Conservation (phyloP, 2,888 invertebrate genomes). For the Volucella inflata region DNA sequence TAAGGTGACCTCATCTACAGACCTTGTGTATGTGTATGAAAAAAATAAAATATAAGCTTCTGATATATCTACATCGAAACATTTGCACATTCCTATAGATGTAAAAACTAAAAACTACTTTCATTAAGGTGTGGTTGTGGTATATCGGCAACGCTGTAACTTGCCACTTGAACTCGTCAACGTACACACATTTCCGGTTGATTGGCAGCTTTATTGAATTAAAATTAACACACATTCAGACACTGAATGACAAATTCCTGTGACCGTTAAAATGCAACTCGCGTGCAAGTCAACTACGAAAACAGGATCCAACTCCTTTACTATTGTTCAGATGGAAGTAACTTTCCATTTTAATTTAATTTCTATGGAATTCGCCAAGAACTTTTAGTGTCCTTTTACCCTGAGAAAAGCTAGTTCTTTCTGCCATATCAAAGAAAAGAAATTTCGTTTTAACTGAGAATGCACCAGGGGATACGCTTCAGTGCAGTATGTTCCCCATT, state of each 20-base stretch:
- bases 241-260: constrained; percentile 8
- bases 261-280: neutral
- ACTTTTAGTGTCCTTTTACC: constrained; percentile 7
- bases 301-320: neutral
- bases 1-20: too few species aligned
- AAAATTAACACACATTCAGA: constrained; percentile 16
- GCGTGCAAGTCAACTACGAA: neutral
- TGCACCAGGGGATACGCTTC: neutral
- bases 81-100: too few species aligned
- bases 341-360: constrained; percentile 59
- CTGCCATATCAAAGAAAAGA: constrained; percentile 29
- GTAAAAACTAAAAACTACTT: too few species aligned
- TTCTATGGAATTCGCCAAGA: constrained; percentile 51
- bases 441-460: constrained; percentile 25
- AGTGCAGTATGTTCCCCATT: too few species aligned
- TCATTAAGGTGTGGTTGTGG: too few species aligned
- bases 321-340: constrained; percentile 3
- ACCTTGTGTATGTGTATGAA: too few species aligned
- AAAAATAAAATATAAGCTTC: too few species aligned
- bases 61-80: too few species aligned
- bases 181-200: constrained; percentile 20
- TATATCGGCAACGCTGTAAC: too few species aligned
- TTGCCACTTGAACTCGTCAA: neutral
- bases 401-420: too few species aligned
- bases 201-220: constrained; percentile 59